Conservation (phyloP, 2,113 vertebrate species). For the Ochotona princeps region DNA sequence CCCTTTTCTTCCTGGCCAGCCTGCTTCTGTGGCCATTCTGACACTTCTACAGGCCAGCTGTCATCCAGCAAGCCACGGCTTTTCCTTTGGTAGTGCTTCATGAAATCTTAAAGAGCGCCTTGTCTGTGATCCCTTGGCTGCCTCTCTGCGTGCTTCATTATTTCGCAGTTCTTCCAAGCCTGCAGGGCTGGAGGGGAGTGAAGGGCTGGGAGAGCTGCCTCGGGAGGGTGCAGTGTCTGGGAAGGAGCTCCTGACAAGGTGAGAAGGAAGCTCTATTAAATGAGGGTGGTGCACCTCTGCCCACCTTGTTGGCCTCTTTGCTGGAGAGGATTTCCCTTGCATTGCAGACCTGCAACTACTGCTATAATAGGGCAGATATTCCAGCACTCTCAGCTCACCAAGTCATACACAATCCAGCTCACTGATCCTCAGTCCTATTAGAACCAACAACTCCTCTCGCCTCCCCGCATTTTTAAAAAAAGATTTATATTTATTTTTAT, state of each 20-base stretch:
- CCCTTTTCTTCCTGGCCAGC: neutral
- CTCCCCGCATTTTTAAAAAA: no score
- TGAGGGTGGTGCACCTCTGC: neutral
- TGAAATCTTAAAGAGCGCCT: conserved; percentile 33
- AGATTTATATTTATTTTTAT: no score
- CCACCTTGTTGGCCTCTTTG: neutral
- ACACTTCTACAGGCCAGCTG: neutral
- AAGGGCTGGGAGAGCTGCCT: neutral
- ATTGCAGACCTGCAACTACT: neutral
- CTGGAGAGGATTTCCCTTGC: neutral
- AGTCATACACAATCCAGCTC: neutral
- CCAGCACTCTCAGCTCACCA: neutral
- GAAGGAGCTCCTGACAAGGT: neutral
- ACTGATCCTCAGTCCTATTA: neutral
- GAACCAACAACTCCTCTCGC: neutral
- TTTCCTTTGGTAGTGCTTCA: neutral
- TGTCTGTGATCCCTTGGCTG: neutral
- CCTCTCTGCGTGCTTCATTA: neutral
- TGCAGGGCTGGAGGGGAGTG: neutral
- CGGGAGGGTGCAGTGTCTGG: neutral
- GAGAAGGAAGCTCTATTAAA: neutral
- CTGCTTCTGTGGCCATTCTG: neutral
- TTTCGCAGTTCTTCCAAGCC: neutral
- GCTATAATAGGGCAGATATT: neutral
- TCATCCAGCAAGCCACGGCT: neutral